Evolutionary conservation across 2,113 vertebrate genomes (phyloP).

Genomic region (Vulpes ferrilata): DNA sequence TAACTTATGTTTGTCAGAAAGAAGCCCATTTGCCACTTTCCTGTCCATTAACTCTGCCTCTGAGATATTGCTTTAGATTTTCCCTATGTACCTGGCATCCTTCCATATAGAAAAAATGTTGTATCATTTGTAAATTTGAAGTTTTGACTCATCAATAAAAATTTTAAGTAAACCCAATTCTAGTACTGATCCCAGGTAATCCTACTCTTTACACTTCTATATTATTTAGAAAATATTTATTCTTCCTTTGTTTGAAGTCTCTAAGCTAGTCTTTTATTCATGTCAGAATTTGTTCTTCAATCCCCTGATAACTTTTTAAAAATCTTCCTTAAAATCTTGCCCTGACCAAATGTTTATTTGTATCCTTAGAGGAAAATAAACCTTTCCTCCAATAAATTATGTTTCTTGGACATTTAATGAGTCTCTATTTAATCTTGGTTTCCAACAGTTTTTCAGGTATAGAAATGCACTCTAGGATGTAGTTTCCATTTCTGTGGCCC

Average conservation of each 20-base stretch:
- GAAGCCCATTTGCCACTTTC: not conserved
- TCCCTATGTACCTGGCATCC: not conserved
- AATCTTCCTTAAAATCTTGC: not conserved
- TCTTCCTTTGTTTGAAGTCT: not conserved
- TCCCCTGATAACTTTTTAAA: not conserved
- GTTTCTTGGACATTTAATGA: not conserved
- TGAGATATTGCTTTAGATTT: not conserved
- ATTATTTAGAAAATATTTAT: slow-evolving; percentile 15
- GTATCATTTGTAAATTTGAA: slow-evolving; percentile 34
- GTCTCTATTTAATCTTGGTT: not conserved
- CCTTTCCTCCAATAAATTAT: not conserved
- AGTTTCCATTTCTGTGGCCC: not conserved
- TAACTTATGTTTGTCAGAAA: not conserved
- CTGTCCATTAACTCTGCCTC: not conserved
- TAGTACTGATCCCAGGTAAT: not conserved
- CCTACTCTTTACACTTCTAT: not conserved
- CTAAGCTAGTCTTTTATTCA: not conserved
- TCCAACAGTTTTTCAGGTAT: not conserved
- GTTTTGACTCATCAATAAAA: slow-evolving; percentile 4
- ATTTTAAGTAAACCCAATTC: slow-evolving; percentile 23
- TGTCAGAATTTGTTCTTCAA: not conserved
- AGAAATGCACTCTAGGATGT: not conserved
- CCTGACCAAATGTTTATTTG: not conserved
- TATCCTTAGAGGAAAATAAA: slow-evolving; percentile 50
- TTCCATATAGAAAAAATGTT: not conserved